A percentile compares a stretch with the other conserved stretches of the same genome.
These are phyloP conservation scores for Drosophila grimshawi DNA, from an alignment of 1,140 invertebrate genomes.

Conservation along the genomic window DNA sequence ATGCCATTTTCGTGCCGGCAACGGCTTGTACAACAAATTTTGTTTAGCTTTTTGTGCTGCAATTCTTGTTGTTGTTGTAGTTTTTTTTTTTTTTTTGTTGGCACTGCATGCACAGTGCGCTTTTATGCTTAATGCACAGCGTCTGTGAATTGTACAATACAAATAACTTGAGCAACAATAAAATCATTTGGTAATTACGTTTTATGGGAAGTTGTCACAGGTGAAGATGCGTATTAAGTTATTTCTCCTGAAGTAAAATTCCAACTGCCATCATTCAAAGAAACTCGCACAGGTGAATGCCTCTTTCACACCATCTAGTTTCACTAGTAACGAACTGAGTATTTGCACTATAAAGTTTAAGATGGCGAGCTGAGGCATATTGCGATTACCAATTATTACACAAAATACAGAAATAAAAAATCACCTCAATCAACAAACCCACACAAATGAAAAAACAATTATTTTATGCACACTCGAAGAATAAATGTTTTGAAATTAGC, in stretches of 20 bases:
- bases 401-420: background rate
- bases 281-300: background rate
- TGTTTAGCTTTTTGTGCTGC: constrained; percentile 10
- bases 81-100: constrained; percentile 3
- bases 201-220: constrained; percentile 1
- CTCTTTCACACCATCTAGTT: background rate
- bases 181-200: constrained; percentile 15
- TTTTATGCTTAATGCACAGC: constrained; percentile 21
- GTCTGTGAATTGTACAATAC: constrained; percentile 2
- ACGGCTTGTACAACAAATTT: constrained; percentile 34
- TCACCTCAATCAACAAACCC: background rate
- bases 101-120: constrained; percentile 20
- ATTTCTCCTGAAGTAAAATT: background rate
- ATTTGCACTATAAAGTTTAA: background rate
- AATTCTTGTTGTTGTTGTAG: background rate
- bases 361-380: background rate
- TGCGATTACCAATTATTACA: background rate
- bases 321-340: background rate
- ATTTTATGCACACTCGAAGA: too few species aligned
- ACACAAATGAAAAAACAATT: background rate
- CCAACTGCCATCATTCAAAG: background rate
- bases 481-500: too few species aligned
- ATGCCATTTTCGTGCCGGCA: constrained; percentile 77
- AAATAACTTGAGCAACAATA: constrained; percentile 12
- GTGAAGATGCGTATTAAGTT: constrained; percentile 15